Evolutionary conservation across 1,140 invertebrate species (phyloP).

Genomic region (Drosophila sp.): DNA sequence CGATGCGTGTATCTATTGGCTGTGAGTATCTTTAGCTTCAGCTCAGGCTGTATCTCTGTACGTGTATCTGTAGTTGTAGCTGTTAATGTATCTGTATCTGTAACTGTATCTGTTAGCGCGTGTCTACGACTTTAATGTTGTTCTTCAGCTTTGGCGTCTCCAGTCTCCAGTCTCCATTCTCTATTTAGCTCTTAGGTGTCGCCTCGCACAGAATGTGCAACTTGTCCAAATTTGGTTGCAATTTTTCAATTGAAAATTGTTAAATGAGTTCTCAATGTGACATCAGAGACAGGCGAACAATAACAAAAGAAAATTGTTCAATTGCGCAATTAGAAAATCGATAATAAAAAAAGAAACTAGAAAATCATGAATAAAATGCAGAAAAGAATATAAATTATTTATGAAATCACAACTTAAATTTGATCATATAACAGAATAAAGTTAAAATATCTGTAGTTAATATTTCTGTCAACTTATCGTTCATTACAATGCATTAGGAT

Average conservation of each 20-base stretch:
- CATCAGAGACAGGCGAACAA: constrained; percentile 46
- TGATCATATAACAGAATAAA: too few species aligned
- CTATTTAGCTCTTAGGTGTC: constrained; percentile 36
- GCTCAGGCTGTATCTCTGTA: constrained; percentile 14
- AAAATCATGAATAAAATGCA: constrained; percentile 1
- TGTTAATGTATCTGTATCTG: constrained; percentile 36
- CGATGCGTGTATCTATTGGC: constrained; percentile 33
- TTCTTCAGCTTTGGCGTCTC: constrained; percentile 13
- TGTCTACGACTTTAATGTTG: constrained; percentile 49
- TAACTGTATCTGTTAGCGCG: constrained; percentile 60
- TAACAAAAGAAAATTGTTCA: constrained; percentile 39
- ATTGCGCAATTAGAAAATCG: constrained; percentile 32
- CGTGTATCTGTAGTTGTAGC: constrained; percentile 17
- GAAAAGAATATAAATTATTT: constrained; percentile 4
- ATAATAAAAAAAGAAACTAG: constrained; percentile 16
- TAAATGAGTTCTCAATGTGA: constrained; percentile 46
- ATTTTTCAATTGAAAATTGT: constrained; percentile 73
- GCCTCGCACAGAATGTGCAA: constrained; percentile 22
- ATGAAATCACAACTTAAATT: too few species aligned
- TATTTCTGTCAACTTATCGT: too few species aligned
- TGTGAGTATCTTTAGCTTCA: constrained; percentile 3
- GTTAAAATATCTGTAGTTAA: too few species aligned
- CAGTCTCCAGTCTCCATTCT: too few species aligned
- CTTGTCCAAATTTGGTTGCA: constrained; percentile 63
- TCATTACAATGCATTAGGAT: background rate